Conservation (phyloP, 2,113 vertebrate genomes). For the Vimba vimba region DNA sequence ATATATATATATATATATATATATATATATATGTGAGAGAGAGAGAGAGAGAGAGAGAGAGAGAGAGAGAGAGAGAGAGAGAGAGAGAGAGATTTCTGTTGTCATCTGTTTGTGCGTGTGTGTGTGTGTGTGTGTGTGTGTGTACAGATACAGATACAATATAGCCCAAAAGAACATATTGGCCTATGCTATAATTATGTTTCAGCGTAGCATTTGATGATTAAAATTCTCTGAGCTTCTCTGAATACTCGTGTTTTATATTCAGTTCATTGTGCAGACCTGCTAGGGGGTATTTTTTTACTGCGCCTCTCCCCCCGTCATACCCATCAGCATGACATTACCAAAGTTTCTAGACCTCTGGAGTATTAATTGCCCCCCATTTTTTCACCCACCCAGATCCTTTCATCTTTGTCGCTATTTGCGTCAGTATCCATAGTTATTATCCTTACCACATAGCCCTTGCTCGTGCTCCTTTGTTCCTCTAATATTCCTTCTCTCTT, state of each 20-base stretch:
- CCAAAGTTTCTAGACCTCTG: slow-evolving; percentile 70
- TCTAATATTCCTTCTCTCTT: slow-evolving; percentile 18
- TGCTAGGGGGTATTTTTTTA: slow-evolving; percentile 10
- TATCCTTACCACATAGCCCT: slow-evolving; percentile 38
- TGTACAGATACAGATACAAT: too few species aligned
- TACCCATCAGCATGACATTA: slow-evolving; percentile 69
- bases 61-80: too few species aligned
- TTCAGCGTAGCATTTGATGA: background rate
- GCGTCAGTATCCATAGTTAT: slow-evolving; percentile 45
- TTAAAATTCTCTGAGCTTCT: slow-evolving; percentile 29
- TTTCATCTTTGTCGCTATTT: slow-evolving; percentile 43
- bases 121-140: too few species aligned
- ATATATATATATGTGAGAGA: too few species aligned
- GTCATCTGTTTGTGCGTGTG: too few species aligned
- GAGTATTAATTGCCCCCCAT: slow-evolving; percentile 67
- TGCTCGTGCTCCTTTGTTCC: slow-evolving; percentile 12
- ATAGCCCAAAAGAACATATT: too few species aligned
- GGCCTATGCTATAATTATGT: too few species aligned
- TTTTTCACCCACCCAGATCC: slow-evolving; percentile 52
- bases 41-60: too few species aligned
- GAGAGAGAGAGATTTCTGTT: too few species aligned
- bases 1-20: too few species aligned
- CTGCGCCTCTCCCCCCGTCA: slow-evolving; percentile 30
- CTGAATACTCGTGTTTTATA: background rate
- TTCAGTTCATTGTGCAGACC: background rate